These are phyloP conservation scores for Sthenelais limicola DNA, from an alignment of 2,888 invertebrate genomes.

Conservation along the genomic window DNA sequence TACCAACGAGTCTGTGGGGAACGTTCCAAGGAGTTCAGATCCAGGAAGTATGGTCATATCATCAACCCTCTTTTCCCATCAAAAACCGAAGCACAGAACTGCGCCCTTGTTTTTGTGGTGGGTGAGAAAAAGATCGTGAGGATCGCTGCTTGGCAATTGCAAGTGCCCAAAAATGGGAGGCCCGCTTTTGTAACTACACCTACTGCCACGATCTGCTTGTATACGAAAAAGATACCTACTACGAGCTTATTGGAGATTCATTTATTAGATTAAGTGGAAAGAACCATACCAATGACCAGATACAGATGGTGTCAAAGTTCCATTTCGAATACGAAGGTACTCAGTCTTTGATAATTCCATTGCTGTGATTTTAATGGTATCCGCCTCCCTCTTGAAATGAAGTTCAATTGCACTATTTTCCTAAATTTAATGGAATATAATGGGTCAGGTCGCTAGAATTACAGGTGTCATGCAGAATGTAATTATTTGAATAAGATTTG, in stretches of 20 bases:
- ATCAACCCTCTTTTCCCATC: neutral
- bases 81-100: neutral
- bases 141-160: too few species aligned
- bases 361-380: too few species aligned
- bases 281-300: too few species aligned
- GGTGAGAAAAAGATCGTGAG: too few species aligned
- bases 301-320: neutral
- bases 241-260: too few species aligned
- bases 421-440: too few species aligned
- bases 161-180: neutral
- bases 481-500: too few species aligned
- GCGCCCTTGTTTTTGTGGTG: neutral
- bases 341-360: too few species aligned
- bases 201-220: neutral
- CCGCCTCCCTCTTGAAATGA: too few species aligned
- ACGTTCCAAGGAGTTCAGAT: neutral
- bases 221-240: neutral
- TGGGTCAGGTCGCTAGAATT: too few species aligned
- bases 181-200: slow-evolving; percentile 15
- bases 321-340: slow-evolving; percentile 13
- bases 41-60: neutral
- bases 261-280: neutral
- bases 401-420: too few species aligned
- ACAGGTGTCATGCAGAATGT: too few species aligned
- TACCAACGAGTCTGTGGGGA: neutral